Evolutionary conservation across 2,797 vertebrate species (phyloP), one percentile per base, ranked within the genome.

Genomic region (Aphelocoma californica): DNA sequence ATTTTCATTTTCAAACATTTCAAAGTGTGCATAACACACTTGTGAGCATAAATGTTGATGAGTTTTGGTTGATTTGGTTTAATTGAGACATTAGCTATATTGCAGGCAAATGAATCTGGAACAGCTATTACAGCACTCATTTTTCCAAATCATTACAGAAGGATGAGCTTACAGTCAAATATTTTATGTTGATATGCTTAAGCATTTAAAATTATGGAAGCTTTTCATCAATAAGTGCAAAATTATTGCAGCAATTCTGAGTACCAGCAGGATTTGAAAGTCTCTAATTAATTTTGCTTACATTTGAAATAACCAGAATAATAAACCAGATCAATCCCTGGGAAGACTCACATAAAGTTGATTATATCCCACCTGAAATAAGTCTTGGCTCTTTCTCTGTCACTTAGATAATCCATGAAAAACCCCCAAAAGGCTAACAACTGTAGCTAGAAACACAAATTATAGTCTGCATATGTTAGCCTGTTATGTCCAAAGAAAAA

Each of bases 91-190:
- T 69, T 31, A 87, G 42, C 45, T 87, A 15, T 44, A 34, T 53
- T 86, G 40, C 47, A 51, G 40, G 23, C 38, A 87, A 92, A 73
- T 3, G 12, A 53, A 72, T 62, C 58, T 80, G 87, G 58, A 89
- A 67, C 66, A 85, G 53, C 38, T 93, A 53, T 86, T 71, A 72
- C 28, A 69, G 47, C 15, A 66, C 32, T 78, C 28, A 14, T 9
- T 90, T 95, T 92, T 91, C 57, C 72, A 91, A 62, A 93, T 77
- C 51, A 69, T 89, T 92, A 81, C 50, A 57, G 58, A 88, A 82
- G 9, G 40, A 83, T 65, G 61, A 89, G 65, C 80, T 92, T 89
- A 74, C 25, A 57, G 57, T 71, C 18, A 83, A 93, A 88, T 83
- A 83, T 74, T 79, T 72, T 90, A 72, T 74, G 58, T 60, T 93